A percentile compares a stretch with the other conserved stretches of the same genome.
Evolutionary conservation across 2,888 invertebrate genomes (phyloP).

Genomic region (Drosophila tripunctata): DNA sequence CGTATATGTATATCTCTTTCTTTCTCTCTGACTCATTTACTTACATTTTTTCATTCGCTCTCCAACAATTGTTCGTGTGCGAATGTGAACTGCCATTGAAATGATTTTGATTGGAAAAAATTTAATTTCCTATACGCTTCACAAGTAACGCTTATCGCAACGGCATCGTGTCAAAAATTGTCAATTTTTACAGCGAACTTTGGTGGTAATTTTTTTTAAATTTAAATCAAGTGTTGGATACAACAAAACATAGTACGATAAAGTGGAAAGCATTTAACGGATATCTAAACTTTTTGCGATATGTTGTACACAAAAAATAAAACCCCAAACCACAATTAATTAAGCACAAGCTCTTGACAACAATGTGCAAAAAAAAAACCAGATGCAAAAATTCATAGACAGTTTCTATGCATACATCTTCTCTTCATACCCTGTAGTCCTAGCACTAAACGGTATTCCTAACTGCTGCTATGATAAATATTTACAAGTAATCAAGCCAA

Average conservation of each 20-base stretch:
- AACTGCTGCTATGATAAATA: background rate
- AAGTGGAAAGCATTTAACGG: constrained; percentile 45
- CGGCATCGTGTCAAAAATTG: constrained; percentile 71
- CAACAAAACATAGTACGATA: background rate
- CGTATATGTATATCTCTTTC: background rate
- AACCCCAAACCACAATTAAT: constrained; percentile 79
- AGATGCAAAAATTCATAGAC: constrained; percentile 53
- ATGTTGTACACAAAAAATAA: constrained; percentile 33
- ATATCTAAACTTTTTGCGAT: constrained; percentile 70
- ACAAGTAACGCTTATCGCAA: constrained; percentile 69
- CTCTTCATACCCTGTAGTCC: background rate
- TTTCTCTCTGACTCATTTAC: background rate
- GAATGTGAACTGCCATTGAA: constrained; percentile 74
- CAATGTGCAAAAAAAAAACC: constrained; percentile 42
- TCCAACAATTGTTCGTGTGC: constrained; percentile 6
- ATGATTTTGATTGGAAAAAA: constrained; percentile 83
- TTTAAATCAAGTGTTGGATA: constrained; percentile 60
- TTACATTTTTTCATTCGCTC: background rate
- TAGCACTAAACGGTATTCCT: background rate
- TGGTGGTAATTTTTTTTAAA: constrained; percentile 47
- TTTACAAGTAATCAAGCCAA: background rate
- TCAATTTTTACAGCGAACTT: constrained; percentile 40
- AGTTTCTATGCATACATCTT: constrained; percentile 24
- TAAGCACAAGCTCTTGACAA: constrained; percentile 67
- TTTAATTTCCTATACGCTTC: constrained; percentile 82